phyloP scores from a whole-genome alignment of 2,113 vertebrate genomes.

The Hipposideros armiger region DNA sequence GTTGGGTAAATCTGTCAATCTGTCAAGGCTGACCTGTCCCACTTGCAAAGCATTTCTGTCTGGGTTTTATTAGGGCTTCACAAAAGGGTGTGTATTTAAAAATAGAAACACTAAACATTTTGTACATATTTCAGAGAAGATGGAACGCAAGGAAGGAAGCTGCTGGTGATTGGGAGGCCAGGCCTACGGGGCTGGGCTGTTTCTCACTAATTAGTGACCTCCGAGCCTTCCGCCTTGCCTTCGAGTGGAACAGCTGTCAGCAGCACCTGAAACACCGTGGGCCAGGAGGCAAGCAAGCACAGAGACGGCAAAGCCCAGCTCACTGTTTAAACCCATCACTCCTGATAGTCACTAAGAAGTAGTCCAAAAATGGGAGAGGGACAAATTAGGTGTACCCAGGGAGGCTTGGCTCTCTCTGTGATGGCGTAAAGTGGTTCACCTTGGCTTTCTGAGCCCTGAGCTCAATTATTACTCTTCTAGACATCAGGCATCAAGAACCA shows the following conservation, averaged over 20 bases:
- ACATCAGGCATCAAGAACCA: background rate
- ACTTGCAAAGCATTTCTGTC: constrained; percentile 63
- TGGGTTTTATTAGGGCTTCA: constrained; percentile 68
- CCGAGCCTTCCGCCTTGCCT: background rate
- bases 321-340: background rate
- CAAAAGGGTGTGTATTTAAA: constrained; percentile 13
- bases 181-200: background rate
- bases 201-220: background rate
- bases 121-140: constrained; percentile 40
- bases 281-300: background rate
- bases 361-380: background rate
- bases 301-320: background rate
- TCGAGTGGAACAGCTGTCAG: background rate
- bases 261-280: background rate
- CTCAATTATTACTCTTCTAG: background rate
- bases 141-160: background rate
- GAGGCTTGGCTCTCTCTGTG: background rate
- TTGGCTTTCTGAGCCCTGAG: background rate
- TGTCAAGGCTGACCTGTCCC: constrained; percentile 19
- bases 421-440: background rate
- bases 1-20: constrained; percentile 18
- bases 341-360: background rate
- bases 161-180: background rate
- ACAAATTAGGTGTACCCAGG: background rate
- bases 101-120: constrained; percentile 63